Evolutionary conservation across 2,888 invertebrate species (phyloP).

Genomic region (Caenorhabditis angaria): DNA sequence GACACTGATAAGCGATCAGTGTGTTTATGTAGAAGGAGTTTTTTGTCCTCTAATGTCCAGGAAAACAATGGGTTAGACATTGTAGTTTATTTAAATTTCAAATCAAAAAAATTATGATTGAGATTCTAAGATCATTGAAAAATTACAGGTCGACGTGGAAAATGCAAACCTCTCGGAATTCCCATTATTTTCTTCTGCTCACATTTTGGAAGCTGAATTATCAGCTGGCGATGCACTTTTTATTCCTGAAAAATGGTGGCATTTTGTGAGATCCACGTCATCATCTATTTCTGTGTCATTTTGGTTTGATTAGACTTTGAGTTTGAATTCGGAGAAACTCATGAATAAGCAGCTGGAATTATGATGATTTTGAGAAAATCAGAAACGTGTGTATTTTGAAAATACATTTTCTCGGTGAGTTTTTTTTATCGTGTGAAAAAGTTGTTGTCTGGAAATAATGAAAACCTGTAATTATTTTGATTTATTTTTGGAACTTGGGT

Average conservation of each 20-base stretch:
- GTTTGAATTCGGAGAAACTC: background rate
- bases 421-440: too few species aligned
- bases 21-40: background rate
- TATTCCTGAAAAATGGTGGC: conserved; percentile 96
- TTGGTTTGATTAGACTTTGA: conserved; percentile 79
- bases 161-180: conserved; percentile 80
- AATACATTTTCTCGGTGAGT: too few species aligned
- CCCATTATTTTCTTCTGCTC: conserved; percentile 78
- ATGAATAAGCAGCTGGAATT: background rate
- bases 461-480: too few species aligned
- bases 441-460: too few species aligned
- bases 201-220: conserved; percentile 73
- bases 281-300: conserved; percentile 95
- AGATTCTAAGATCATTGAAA: too few species aligned
- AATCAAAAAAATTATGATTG: too few species aligned
- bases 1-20: background rate
- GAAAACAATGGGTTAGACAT: background rate
- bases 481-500: too few species aligned
- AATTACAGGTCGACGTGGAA: conserved; percentile 82
- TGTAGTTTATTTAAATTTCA: too few species aligned
- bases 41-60: background rate
- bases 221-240: conserved; percentile 88
- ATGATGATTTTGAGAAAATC: background rate
- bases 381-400: too few species aligned
- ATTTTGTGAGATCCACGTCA: conserved; percentile 87